Percentiles rank a stretch among this genome's conserved stretches.
Conservation (phyloP, 1,140 invertebrate species). For the Microplitis mediator region DNA sequence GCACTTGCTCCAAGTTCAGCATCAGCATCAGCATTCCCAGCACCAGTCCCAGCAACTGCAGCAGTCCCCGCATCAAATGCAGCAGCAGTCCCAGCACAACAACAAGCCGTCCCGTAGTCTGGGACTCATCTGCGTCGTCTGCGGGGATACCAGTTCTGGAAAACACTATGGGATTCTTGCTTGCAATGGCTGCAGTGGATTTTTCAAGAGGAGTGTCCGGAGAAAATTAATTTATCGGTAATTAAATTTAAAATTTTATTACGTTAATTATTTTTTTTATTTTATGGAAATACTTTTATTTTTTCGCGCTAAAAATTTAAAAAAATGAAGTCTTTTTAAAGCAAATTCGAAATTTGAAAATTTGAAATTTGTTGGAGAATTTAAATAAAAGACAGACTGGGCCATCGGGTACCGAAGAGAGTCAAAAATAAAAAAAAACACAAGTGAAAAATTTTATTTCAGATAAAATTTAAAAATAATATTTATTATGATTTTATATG, state of each 20-base stretch:
- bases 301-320: no score
- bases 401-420: no score
- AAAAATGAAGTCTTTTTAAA: no score
- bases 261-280: no score
- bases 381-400: no score
- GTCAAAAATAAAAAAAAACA: no score
- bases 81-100: constrained; percentile 45
- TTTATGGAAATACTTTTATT: no score
- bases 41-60: constrained; percentile 35
- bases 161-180: constrained; percentile 99
- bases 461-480: no score
- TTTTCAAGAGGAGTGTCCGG: constrained; percentile 97
- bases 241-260: constrained; percentile 18
- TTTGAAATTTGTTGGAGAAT: no score
- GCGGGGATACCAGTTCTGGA: constrained; percentile 94
- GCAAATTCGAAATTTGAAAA: no score
- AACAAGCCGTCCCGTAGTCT: constrained; percentile 59
- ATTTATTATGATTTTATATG: no score
- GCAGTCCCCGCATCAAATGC: constrained; percentile 44
- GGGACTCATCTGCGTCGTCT: constrained; percentile 89
- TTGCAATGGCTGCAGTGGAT: constrained; percentile 98
- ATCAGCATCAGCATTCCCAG: constrained; percentile 42
- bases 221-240: constrained; percentile 97
- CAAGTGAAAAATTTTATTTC: no score
- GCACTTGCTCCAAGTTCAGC: constrained; percentile 51